Percentiles rank a stretch among this genome's conserved stretches.
These are phyloP conservation scores for Coelinius sp. DNA, from an alignment of 2,888 invertebrate genomes.

Conservation along the genomic window DNA sequence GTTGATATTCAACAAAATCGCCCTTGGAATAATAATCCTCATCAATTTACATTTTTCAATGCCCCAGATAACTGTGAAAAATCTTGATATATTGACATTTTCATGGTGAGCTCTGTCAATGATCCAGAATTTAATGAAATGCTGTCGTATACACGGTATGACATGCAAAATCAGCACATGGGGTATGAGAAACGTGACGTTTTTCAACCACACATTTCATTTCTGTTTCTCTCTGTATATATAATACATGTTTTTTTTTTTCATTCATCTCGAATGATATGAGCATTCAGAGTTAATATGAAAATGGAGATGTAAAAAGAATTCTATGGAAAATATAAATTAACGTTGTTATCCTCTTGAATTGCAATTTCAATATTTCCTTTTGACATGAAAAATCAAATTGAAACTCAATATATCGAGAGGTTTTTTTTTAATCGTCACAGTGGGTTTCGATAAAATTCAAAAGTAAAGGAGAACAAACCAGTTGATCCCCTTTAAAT, in stretches of 20 bases:
- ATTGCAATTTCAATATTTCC: not conserved
- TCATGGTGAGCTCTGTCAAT: conserved; percentile 16
- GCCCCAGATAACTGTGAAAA: not conserved
- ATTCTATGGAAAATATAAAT: conserved; percentile 26
- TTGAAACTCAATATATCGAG: not conserved
- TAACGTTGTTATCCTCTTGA: not conserved
- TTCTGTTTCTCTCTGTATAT: not conserved
- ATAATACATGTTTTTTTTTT: not conserved
- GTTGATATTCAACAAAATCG: not conserved
- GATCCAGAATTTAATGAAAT: conserved; percentile 29
- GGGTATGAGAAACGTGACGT: conserved; percentile 25
- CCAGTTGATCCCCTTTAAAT: conserved; percentile 8
- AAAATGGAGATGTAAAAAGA: conserved; percentile 11
- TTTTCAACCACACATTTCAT: conserved; percentile 12
- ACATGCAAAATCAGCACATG: conserved; percentile 33
- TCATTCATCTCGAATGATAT: not conserved
- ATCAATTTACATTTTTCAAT: conserved; percentile 9
- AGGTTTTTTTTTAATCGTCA: not conserved
- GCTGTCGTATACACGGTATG: conserved; percentile 22
- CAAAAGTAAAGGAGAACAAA: not conserved
- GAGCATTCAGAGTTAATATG: conserved; percentile 13
- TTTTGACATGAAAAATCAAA: conserved; percentile 3
- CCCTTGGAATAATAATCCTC: not conserved
- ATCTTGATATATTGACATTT: conserved; percentile 20
- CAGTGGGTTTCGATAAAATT: not conserved